These are phyloP conservation scores for Gymnocephalus cernua DNA, from an alignment of 2,113 vertebrate genomes.

Conservation along the genomic window DNA sequence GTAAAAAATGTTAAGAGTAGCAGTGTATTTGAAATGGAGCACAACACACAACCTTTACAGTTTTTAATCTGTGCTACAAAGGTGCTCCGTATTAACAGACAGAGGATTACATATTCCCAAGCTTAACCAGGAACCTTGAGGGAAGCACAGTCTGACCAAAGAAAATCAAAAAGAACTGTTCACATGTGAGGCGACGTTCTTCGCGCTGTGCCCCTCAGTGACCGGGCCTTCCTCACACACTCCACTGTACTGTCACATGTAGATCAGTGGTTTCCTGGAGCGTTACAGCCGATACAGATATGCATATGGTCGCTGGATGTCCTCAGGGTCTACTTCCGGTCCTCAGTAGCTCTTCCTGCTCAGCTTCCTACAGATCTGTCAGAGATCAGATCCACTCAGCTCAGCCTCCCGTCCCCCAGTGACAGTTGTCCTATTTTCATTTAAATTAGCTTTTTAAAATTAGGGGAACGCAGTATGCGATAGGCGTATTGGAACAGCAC, in stretches of 20 bases:
- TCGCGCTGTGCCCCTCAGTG: not conserved
- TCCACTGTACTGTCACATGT: slow-evolving; percentile 2
- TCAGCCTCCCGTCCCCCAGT: slow-evolving; percentile 24
- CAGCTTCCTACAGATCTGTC: slow-evolving; percentile 53
- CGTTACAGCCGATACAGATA: slow-evolving; percentile 43
- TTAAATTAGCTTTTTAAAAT: slow-evolving; percentile 71
- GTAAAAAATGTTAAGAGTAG: slow-evolving; percentile 59
- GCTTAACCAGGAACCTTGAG: slow-evolving; percentile 49
- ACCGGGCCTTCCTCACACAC: slow-evolving; percentile 15
- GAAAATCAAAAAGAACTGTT: not conserved
- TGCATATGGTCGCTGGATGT: slow-evolving; percentile 44
- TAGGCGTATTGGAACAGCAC: slow-evolving; percentile 38
- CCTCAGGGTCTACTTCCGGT: slow-evolving; percentile 29
- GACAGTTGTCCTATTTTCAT: slow-evolving; percentile 46
- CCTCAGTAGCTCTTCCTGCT: slow-evolving; percentile 50
- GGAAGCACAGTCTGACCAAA: slow-evolving; percentile 59
- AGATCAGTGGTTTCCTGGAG: slow-evolving; percentile 24
- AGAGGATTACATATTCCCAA: slow-evolving; percentile 57
- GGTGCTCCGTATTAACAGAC: slow-evolving; percentile 64
- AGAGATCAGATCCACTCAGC: slow-evolving; percentile 55
- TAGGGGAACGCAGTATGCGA: slow-evolving; percentile 45
- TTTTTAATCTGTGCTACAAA: slow-evolving; percentile 74
- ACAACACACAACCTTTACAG: slow-evolving; percentile 60
- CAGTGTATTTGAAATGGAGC: slow-evolving; percentile 64
- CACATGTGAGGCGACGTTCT: slow-evolving; percentile 18